Evolutionary conservation across 2,113 vertebrate species (phyloP), one percentile per base, ranked within the genome.

Genomic region (Colossoma macropomum): DNA sequence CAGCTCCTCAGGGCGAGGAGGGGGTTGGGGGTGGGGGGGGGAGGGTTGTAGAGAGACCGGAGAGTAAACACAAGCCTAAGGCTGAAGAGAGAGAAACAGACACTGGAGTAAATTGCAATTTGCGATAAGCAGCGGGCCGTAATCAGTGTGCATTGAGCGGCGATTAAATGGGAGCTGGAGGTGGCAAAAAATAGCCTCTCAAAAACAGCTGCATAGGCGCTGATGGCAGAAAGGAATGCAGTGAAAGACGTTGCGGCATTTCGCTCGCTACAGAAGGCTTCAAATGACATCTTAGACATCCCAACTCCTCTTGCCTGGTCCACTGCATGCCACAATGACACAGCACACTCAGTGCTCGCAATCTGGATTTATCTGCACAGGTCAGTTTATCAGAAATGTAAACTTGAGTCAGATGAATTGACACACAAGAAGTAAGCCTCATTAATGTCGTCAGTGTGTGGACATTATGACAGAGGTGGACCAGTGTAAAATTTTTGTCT

Each of bases 91-190:
- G 34, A 66, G 62, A 79, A 84, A 65, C 32, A 34, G 32, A 25
- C 52, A 45, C 28, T 30, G 38, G 50, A 86, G 76, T 60, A 72
- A 87, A 85, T 76, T 76, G 69, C 73, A 79, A 15, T 88, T 77
- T 83, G 65, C 59, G 71, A 73, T 86, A 72, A 87, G 74, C 50
- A 66, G 79, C 66, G 38, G 79, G 72, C 27, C 45, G 76, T 89
- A 89, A 92, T 91, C 84, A 88, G 56, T 34, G 52, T 21, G 5
- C 30, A 89, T 86, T 89, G 84, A 88, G 88, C 80, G 28, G 25
- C 71, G 63, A 56, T 45, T 80, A 74, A 89, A 86, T 70, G 68
- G 70, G 0, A 15, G 25, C 75, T 38, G 16, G 82, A 38, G 59
- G 50, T 32, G 32, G 48, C 90, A 85, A 85, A 62, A 91, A 91